Percentiles rank a stretch among this genome's conserved stretches.
phyloP scores from a whole-genome alignment of 2,888 invertebrate species.

The Polydrusus tereticollis region DNA sequence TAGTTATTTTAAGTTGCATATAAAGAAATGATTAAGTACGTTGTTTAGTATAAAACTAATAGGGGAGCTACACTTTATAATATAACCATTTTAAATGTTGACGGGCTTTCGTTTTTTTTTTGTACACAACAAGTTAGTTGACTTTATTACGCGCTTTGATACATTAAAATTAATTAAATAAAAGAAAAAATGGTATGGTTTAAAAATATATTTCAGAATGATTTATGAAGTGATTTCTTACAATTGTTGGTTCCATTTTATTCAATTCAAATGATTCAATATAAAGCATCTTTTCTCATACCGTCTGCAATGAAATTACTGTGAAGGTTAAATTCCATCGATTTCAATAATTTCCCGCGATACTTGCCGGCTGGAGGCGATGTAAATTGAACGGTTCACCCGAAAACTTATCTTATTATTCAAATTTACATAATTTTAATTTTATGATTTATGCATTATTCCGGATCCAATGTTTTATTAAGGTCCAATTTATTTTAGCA shows the following conservation, averaged over 20 bases:
- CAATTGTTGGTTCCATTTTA: conserved; percentile 8
- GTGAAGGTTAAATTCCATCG: conserved; percentile 31
- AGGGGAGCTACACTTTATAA: no score
- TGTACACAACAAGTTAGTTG: no score
- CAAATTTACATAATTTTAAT: conserved; percentile 31
- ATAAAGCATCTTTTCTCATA: conserved; percentile 22
- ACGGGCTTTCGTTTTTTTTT: no score
- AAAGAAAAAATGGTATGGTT: neutral
- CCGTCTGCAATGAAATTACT: conserved; percentile 23
- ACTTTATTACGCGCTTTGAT: no score
- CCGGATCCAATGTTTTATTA: conserved; percentile 19
- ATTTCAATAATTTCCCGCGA: conserved; percentile 42
- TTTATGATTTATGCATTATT: conserved; percentile 33
- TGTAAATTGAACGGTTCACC: conserved; percentile 33
- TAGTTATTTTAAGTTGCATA: no score
- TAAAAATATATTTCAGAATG: neutral
- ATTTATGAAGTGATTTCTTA: neutral
- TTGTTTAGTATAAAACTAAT: no score
- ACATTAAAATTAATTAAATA: no score
- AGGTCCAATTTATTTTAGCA: no score
- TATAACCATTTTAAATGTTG: no score
- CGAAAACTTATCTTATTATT: conserved; percentile 31
- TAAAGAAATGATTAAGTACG: no score
- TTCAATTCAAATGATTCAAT: conserved; percentile 24
- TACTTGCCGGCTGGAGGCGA: conserved; percentile 30